Evolutionary conservation across 1,140 invertebrate species (phyloP), one percentile per base, ranked within the genome.

Genomic region (Caenorhabditis remanei): DNA sequence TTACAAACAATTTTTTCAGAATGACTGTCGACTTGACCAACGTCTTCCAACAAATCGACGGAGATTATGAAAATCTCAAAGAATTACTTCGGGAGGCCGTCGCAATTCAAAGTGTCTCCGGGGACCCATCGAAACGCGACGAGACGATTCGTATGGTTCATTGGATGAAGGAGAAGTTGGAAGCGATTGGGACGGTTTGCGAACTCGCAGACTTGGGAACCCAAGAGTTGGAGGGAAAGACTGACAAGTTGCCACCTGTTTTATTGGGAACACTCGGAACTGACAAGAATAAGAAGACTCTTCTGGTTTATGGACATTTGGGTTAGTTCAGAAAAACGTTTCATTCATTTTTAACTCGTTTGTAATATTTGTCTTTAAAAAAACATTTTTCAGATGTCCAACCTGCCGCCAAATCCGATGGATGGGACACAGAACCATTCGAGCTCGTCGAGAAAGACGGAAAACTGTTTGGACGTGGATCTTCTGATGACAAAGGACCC

Each of bases 341-440:
- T n/a, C n/a, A n/a, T n/a, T n/a, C n/a, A n/a, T n/a, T n/a, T n/a
- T n/a, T n/a, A n/a, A n/a, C n/a, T n/a, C n/a, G 0, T 32, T 46
- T 46, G 8, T 41, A 21, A 4, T n/a, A 43, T 71, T 71, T 46
- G 2, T 5, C 9, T 63, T 63, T 63, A n/a, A 71, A 58, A 58
- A 87, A 94, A 92, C 11, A 24, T 84, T 53, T 79, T 86, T 1
- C 24, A 48, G 50, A 55, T 21, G 67, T 87, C 6, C 83, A 87
- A 95, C 71, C 71, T 19, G 71, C 71, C 1, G 71, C 71, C 13
- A 79, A 79, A 50, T 79, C 71, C 89, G 97, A 99, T 94, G 97
- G 97, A 8, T 99, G 97, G 98, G 94, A 97, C 89, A 96, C 96
- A 3, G 96, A 99, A 85, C 98, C 98, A 3, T 99, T 99, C 94